Percentiles rank a stretch among this genome's conserved stretches.
phyloP scores from a whole-genome alignment of 2,888 invertebrate genomes.

The Ellobium chinense region DNA sequence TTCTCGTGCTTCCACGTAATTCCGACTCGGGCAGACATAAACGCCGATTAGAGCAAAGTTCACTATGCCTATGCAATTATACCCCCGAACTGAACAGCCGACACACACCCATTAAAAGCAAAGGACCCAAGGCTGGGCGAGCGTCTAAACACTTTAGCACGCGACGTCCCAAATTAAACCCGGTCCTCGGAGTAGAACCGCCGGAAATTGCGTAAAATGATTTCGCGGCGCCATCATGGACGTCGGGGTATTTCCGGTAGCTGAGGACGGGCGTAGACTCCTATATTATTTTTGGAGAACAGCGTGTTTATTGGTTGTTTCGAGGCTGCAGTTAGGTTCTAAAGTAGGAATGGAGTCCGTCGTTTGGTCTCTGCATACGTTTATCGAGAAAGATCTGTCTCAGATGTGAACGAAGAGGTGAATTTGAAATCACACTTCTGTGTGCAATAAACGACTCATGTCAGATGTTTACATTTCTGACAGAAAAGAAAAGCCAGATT shows the following conservation, averaged over 20 bases:
- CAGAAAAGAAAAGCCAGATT: too few species aligned
- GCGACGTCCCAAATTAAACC: conserved; percentile 38
- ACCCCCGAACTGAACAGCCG: conserved; percentile 3
- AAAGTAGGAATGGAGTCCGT: too few species aligned
- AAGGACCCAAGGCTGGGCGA: conserved; percentile 12
- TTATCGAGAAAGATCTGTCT: too few species aligned
- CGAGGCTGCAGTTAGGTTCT: background rate
- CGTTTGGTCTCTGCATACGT: too few species aligned
- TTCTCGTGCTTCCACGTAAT: conserved; percentile 19
- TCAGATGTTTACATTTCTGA: too few species aligned
- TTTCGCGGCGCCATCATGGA: conserved; percentile 52
- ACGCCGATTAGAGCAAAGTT: conserved; percentile 28
- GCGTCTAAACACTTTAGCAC: conserved; percentile 42
- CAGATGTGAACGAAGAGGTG: too few species aligned
- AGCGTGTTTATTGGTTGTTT: conserved; percentile 13
- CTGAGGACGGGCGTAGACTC: conserved; percentile 10
- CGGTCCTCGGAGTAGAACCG: conserved; percentile 19
- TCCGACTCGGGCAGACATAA: conserved; percentile 5
- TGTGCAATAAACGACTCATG: too few species aligned
- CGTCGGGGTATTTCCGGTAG: conserved; percentile 41
- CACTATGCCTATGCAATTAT: conserved; percentile 26
- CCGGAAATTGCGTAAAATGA: conserved; percentile 53
- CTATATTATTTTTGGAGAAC: conserved; percentile 35
- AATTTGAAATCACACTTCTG: too few species aligned
- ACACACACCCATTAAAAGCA: conserved; percentile 29